phyloP scores from a whole-genome alignment of 2,113 vertebrate genomes.

The Diadophis punctatus region DNA sequence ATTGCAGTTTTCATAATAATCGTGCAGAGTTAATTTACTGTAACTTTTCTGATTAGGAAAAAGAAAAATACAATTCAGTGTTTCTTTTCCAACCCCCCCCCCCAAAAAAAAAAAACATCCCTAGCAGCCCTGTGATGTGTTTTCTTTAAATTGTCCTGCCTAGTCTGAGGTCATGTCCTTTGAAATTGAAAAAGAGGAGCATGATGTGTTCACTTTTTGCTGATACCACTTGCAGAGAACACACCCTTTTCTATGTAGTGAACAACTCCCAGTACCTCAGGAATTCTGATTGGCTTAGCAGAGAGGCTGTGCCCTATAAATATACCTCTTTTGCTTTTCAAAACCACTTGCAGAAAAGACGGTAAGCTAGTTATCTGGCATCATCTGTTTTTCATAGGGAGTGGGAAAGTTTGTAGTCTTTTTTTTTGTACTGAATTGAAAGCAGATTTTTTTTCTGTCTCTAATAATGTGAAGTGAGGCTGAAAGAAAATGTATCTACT shows the following conservation, averaged over 20 bases:
- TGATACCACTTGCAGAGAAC: background rate
- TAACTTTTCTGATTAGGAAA: background rate
- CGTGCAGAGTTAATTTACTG: background rate
- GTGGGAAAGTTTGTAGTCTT: background rate
- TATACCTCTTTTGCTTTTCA: slow-evolving; percentile 14
- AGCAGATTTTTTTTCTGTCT: background rate
- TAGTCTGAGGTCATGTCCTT: background rate
- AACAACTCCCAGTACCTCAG: slow-evolving; percentile 60
- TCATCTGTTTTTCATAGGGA: background rate
- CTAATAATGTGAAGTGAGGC: background rate
- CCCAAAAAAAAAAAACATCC: background rate
- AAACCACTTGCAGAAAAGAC: slow-evolving; percentile 12
- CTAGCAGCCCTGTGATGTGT: background rate
- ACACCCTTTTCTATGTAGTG: slow-evolving; percentile 32
- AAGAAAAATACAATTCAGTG: background rate
- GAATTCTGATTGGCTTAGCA: slow-evolving; percentile 55
- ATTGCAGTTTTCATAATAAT: background rate
- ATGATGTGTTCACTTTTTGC: slow-evolving; percentile 18
- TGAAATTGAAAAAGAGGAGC: background rate
- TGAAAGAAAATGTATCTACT: background rate
- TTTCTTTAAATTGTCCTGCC: background rate
- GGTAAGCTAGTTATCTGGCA: slow-evolving; percentile 50
- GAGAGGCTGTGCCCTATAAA: slow-evolving; percentile 69
- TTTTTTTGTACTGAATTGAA: background rate
- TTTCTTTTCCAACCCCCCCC: too few relatives aligned